Conservation (phyloP, 2,888 invertebrate genomes). For the Tenthredo livida region DNA sequence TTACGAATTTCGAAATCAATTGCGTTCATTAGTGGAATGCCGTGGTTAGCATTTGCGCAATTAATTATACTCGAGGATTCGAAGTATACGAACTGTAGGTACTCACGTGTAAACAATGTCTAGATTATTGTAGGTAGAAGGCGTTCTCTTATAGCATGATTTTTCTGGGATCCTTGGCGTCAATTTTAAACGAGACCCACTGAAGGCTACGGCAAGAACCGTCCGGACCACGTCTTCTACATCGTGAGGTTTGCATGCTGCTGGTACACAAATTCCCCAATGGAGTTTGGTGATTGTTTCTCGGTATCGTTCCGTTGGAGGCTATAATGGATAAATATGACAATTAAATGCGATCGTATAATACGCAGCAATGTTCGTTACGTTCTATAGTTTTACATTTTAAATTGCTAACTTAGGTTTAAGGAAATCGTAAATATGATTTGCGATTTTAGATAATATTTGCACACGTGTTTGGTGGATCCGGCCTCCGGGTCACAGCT, state of each 20-base stretch:
- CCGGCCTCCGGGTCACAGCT: not conserved
- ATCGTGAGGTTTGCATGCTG: conserved; percentile 76
- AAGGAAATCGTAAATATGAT: not conserved
- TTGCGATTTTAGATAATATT: not conserved
- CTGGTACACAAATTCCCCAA: conserved; percentile 82
- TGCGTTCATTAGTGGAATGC: not conserved
- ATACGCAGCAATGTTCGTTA: not conserved
- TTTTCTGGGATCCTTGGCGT: conserved; percentile 61
- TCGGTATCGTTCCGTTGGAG: conserved; percentile 61
- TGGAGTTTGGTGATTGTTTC: conserved; percentile 74
- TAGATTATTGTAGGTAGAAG: conserved; percentile 59
- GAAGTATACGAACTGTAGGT: conserved; percentile 55
- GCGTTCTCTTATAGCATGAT: conserved; percentile 65
- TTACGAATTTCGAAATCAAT: conserved; percentile 7
- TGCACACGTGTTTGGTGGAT: not conserved
- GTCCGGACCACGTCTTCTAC: conserved; percentile 67
- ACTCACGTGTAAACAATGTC: conserved; percentile 70
- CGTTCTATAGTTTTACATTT: not conserved
- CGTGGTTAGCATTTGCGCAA: not conserved
- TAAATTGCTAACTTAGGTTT: not conserved
- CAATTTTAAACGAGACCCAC: conserved; percentile 63
- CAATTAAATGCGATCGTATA: not conserved
- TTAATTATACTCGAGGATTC: not conserved
- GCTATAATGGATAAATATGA: not conserved
- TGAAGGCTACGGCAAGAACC: conserved; percentile 66